These are phyloP conservation scores for Microcaecilia unicolor DNA, from an alignment of 2,797 vertebrate species.

Conservation along the genomic window DNA sequence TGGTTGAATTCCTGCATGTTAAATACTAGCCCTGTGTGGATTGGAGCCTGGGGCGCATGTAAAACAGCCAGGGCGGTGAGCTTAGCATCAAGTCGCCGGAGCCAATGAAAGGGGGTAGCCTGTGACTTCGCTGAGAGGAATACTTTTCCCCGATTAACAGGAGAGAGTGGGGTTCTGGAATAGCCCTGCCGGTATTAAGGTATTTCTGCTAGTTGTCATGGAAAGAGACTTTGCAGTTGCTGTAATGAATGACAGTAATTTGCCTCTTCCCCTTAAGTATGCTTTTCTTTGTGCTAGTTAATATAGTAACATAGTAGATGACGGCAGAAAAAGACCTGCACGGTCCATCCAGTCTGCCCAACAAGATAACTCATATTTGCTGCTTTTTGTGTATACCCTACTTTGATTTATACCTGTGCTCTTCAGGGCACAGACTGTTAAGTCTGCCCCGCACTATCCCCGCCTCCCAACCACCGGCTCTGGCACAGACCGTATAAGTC, in stretches of 20 bases:
- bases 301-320: too few relatives aligned
- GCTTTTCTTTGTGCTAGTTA: slow-evolving; percentile 27
- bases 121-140: slow-evolving; percentile 44
- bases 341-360: too few relatives aligned
- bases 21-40: slow-evolving; percentile 23
- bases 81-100: background rate
- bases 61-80: slow-evolving; percentile 23
- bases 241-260: slow-evolving; percentile 46
- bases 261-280: slow-evolving; percentile 33
- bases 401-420: too few relatives aligned
- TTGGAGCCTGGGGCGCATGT: slow-evolving; percentile 43
- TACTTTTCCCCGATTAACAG: slow-evolving; percentile 2
- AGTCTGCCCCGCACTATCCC: too few relatives aligned
- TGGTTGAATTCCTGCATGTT: slow-evolving; percentile 54
- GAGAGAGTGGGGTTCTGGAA: slow-evolving; percentile 22
- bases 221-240: slow-evolving; percentile 52
- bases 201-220: slow-evolving; percentile 88
- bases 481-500: too few relatives aligned
- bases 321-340: too few relatives aligned
- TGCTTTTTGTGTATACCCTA: too few relatives aligned
- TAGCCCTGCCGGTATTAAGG: slow-evolving; percentile 56
- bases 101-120: slow-evolving; percentile 25
- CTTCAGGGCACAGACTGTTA: too few relatives aligned
- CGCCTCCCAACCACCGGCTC: too few relatives aligned
- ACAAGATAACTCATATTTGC: too few relatives aligned